Evolutionary conservation across 2,113 vertebrate species (phyloP).

Genomic region (Prolemur simus): DNA sequence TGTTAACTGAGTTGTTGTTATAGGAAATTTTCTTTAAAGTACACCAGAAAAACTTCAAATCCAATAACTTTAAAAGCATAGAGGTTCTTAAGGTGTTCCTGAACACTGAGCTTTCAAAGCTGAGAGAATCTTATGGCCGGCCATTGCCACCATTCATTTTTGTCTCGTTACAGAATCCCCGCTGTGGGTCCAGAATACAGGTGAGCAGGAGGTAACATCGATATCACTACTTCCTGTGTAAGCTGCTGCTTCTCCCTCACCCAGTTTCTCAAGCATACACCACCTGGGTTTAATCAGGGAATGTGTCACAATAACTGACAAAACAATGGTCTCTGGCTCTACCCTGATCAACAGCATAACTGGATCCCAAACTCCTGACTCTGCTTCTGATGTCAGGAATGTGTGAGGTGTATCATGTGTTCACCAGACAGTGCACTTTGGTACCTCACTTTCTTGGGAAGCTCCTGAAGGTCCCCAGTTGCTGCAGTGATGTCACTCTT

Average conservation of each 20-base stretch:
- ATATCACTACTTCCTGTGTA: neutral
- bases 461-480: neutral
- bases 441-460: neutral
- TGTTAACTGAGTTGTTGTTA: neutral
- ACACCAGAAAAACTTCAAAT: neutral
- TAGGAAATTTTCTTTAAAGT: neutral
- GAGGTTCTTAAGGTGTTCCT: neutral
- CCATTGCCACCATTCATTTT: neutral
- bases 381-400: neutral
- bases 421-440: neutral
- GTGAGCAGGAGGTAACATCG: neutral
- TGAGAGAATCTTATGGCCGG: neutral
- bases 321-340: neutral
- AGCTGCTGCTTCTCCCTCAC: neutral
- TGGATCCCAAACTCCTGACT: neutral
- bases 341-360: neutral
- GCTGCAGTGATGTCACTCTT: neutral
- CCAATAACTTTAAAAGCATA: neutral
- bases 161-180: neutral
- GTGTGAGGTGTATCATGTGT: neutral
- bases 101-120: neutral
- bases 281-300: neutral
- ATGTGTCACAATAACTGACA: neutral
- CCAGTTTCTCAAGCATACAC: neutral
- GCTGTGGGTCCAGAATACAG: neutral